Conservation (phyloP, 2,113 vertebrate species). For the Sinocyclocheilus rhinocerous region DNA sequence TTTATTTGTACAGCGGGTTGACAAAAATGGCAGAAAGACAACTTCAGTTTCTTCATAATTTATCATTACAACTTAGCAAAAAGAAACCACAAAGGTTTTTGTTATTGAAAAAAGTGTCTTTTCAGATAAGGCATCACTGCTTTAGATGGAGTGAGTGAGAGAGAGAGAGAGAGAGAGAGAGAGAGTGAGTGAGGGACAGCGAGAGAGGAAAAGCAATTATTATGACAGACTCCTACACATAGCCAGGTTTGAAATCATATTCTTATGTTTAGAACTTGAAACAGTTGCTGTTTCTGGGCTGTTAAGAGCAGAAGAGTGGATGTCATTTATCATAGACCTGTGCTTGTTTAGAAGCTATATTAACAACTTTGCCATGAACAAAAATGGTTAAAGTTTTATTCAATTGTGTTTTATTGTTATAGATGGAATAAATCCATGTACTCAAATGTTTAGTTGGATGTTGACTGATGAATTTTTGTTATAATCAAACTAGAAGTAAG, state of each 20-base stretch:
- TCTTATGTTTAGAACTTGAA: neutral
- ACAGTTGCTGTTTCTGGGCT: neutral
- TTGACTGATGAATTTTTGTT: neutral
- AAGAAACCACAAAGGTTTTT: slow-evolving; percentile 53
- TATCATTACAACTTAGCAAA: slow-evolving; percentile 74
- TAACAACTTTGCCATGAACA: neutral
- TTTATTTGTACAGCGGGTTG: slow-evolving; percentile 70
- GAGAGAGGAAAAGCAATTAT: slow-evolving; percentile 16
- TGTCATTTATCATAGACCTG: neutral
- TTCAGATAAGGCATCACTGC: slow-evolving; percentile 95
- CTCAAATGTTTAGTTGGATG: neutral
- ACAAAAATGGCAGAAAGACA: slow-evolving; percentile 66
- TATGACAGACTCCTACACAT: neutral
- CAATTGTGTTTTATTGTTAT: neutral
- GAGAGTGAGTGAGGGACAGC: slow-evolving; percentile 39
- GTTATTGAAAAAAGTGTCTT: slow-evolving; percentile 67
- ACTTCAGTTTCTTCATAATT: slow-evolving; percentile 67
- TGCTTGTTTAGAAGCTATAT: neutral
- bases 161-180: slow-evolving; percentile 41
- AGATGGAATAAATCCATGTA: neutral
- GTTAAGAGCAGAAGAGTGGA: neutral
- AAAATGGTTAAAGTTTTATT: neutral
- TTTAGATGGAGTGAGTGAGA: slow-evolving; percentile 61
- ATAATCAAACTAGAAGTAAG: neutral
- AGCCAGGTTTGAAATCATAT: slow-evolving; percentile 5